phyloP scores from a whole-genome alignment of 2,797 vertebrate species.

The Molossus alvarezi region DNA sequence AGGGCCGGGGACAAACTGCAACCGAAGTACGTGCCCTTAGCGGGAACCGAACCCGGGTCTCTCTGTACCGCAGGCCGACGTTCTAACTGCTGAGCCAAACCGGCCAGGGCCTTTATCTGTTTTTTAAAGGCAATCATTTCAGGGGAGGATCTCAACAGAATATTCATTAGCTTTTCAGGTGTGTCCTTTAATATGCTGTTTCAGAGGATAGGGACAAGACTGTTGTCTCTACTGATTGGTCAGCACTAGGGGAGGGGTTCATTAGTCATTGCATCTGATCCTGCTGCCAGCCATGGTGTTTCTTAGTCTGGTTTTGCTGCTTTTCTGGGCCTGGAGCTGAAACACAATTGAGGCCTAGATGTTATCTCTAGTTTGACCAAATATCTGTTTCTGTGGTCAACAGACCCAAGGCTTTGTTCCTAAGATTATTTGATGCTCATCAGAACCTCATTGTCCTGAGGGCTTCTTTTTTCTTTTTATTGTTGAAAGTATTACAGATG shows the following conservation, averaged over 20 bases:
- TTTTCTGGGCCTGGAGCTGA: neutral
- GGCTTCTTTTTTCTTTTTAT: neutral
- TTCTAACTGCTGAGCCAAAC: no score
- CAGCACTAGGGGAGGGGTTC: neutral
- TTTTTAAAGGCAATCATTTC: neutral
- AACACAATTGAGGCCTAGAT: neutral
- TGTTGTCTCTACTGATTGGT: neutral
- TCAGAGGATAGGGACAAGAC: neutral
- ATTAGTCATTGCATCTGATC: neutral
- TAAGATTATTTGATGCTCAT: neutral
- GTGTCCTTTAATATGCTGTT: neutral
- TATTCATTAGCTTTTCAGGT: neutral
- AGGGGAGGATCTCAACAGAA: neutral
- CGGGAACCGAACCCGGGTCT: no score
- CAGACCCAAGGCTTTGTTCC: neutral
- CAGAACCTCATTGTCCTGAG: neutral
- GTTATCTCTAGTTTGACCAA: neutral
- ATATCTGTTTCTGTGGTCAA: neutral
- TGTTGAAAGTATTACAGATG: no score
- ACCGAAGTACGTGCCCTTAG: no score
- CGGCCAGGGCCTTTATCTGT: neutral
- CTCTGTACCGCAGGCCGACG: no score
- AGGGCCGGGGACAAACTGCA: no score
- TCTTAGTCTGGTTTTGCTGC: neutral
- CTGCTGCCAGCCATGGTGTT: neutral